Conservation (phyloP, 2,113 vertebrate genomes). For the Nerophis ophidion region DNA sequence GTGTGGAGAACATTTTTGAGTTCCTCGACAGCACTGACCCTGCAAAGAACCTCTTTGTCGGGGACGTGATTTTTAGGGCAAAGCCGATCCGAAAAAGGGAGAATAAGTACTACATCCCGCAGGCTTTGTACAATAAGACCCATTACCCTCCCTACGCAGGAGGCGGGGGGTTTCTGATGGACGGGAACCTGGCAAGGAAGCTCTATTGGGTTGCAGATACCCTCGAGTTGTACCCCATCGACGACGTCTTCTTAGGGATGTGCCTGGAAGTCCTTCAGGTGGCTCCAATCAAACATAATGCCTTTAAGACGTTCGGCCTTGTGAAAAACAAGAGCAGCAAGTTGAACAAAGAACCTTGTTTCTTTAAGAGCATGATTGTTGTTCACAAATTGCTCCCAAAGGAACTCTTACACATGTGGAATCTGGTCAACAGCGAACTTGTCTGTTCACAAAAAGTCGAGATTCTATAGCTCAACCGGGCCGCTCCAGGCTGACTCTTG, state of each 20-base stretch:
- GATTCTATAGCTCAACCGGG: slow-evolving; percentile 70
- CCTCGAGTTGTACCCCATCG: slow-evolving; percentile 89
- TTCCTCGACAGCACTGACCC: slow-evolving; percentile 72
- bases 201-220: slow-evolving; percentile 76
- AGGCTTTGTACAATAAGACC: slow-evolving; percentile 77
- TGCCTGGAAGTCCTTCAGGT: slow-evolving; percentile 86
- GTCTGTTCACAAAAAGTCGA: slow-evolving; percentile 81
- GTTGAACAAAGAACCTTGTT: slow-evolving; percentile 92
- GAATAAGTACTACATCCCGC: slow-evolving; percentile 94
- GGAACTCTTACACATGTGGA: slow-evolving; percentile 88
- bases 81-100: slow-evolving; percentile 86
- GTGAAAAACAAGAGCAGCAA: slow-evolving; percentile 86
- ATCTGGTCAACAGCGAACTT: slow-evolving; percentile 83
- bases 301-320: slow-evolving; percentile 95
- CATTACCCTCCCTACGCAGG: slow-evolving; percentile 90
- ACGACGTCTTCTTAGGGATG: slow-evolving; percentile 96
- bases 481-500: slow-evolving; percentile 11
- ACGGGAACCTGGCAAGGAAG: slow-evolving; percentile 73
- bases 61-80: slow-evolving; percentile 84
- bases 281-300: slow-evolving; percentile 77
- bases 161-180: slow-evolving; percentile 92
- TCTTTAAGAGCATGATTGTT: slow-evolving; percentile 88
- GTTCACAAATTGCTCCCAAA: slow-evolving; percentile 92
- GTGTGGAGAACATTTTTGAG: slow-evolving; percentile 85
- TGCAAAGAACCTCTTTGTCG: slow-evolving; percentile 78